Evolutionary conservation across 2,888 invertebrate species (phyloP).

Genomic region (Cantharis nigra): DNA sequence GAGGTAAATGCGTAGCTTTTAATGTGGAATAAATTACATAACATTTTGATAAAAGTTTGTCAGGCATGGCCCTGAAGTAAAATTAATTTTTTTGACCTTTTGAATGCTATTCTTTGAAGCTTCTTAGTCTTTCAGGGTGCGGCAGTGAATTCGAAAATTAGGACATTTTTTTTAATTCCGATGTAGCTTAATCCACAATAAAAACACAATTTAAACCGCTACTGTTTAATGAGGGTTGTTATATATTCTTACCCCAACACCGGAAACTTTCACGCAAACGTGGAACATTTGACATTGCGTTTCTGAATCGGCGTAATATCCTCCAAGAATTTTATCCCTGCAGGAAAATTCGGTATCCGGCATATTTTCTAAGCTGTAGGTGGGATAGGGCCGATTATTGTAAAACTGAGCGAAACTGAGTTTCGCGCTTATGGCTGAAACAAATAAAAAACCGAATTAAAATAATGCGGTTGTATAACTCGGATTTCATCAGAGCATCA

Average conservation of each 20-base stretch:
- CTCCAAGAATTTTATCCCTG: constrained; percentile 82
- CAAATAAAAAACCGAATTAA: background rate
- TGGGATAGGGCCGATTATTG: constrained; percentile 57
- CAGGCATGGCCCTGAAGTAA: too few species aligned
- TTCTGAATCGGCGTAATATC: constrained; percentile 86
- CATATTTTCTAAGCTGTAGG: constrained; percentile 64
- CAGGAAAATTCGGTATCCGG: constrained; percentile 75
- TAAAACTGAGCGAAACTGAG: constrained; percentile 50
- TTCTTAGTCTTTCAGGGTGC: too few species aligned
- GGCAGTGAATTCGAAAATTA: too few species aligned
- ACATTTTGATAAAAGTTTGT: too few species aligned
- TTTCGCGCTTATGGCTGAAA: constrained; percentile 45
- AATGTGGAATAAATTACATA: too few species aligned
- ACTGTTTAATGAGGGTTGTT: too few species aligned
- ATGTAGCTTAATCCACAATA: too few species aligned
- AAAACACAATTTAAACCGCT: too few species aligned
- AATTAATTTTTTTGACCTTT: too few species aligned
- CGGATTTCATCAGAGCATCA: background rate
- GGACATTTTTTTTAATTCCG: too few species aligned
- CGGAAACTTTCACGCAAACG: constrained; percentile 84
- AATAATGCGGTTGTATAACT: background rate
- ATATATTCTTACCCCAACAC: constrained; percentile 64
- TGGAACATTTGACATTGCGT: constrained; percentile 89
- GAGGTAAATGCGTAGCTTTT: too few species aligned
- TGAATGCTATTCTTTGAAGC: too few species aligned